Base-by-base conservation (phyloP, 1,140 invertebrate genomes). In the Drosophila tristis region DNA sequence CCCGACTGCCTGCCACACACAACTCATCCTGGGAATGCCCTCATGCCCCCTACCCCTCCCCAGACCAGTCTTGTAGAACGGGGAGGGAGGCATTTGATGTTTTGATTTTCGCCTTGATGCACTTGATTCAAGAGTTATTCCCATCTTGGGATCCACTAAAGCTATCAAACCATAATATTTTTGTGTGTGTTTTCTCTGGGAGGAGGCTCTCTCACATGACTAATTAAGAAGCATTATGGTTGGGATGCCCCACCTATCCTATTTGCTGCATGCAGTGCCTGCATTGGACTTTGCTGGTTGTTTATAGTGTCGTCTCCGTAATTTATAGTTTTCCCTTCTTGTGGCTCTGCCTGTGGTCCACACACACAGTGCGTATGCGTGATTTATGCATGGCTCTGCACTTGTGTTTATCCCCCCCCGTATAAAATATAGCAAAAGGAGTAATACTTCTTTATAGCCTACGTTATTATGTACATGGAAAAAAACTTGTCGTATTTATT, bases 31-130 rank as follows among this genome's bases (percentile, higher is more conserved):
- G 8, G 8, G 8, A 4, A 35, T 35, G 31, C 13, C 16, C 5
- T 13, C 20, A 20, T 20, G 20, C 23, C 9, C 26, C 4, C 16
- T 11, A 13, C 57, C 7, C 26, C 4, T 23, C 16, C 8, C 16
- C 23, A 16, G 13, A 0, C 15, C 6, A 8, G 2, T 11, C 35
- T 5, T 23, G 35, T 15, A n/a, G 9, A 54, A 42, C 31, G 16
- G 39, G 1, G 20, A n/a, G 23, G 29, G 16, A 35, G 11, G 23
- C 8, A 48, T 49, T 82, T 89, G 72, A 89, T 87, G 84, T 89
- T 87, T 84, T 89, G 84, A 89, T 89, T 89, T 82, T 75, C 26
- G 50, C 49, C 39, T 48, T 75, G 60, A 54, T 78, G 76, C 73
- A 73, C 53, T 74, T 39, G 8, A 60, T n/a, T 63, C 44, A 26